A percentile compares a stretch with the other conserved stretches of the same genome.
Conservation (phyloP, 2,113 vertebrate genomes). For the Lepidothrix coronata region DNA sequence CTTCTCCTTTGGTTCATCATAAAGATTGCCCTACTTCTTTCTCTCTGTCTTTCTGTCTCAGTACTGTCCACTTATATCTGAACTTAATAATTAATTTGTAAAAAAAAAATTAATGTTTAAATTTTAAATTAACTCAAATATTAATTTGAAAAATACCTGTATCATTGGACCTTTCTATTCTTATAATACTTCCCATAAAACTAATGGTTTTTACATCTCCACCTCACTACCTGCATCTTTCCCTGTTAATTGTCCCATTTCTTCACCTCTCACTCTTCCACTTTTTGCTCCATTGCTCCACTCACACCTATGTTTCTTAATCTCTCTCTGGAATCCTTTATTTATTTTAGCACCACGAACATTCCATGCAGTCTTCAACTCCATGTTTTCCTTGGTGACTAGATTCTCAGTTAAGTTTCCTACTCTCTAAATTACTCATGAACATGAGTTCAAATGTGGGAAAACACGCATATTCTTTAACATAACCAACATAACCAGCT, state of each 20-base stretch:
- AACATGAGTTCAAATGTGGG: background rate
- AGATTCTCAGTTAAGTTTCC: background rate
- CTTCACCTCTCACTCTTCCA: background rate
- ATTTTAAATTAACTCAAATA: background rate
- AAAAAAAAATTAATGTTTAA: background rate
- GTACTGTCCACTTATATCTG: background rate
- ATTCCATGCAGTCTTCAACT: background rate
- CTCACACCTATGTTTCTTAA: background rate
- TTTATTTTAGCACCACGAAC: background rate
- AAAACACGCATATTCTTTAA: background rate
- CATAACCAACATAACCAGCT: background rate
- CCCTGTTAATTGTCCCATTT: background rate
- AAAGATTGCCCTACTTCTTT: background rate
- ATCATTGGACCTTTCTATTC: background rate
- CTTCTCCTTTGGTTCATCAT: background rate
- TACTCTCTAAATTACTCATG: background rate
- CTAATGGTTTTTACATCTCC: background rate
- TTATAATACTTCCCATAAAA: background rate
- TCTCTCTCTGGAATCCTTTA: background rate
- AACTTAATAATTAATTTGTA: background rate
- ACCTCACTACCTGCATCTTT: background rate
- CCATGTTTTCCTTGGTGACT: background rate
- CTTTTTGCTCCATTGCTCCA: background rate
- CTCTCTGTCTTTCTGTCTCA: background rate
- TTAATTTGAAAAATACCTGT: background rate